phyloP scores from a whole-genome alignment of 2,797 vertebrate genomes.

The Malurus leucopterus region DNA sequence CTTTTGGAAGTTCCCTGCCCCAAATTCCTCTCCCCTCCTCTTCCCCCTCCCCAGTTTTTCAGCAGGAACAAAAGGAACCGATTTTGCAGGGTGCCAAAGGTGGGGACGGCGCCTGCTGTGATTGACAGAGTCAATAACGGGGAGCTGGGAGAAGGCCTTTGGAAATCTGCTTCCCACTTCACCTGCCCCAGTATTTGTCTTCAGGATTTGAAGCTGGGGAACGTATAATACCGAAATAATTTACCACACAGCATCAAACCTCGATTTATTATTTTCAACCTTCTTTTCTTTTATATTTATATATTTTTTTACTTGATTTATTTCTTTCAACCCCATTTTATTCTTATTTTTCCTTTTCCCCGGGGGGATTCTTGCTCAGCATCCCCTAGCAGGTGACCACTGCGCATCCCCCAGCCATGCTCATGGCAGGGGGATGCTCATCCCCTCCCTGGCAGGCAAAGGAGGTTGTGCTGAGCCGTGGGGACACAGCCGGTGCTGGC shows the following conservation, averaged over 20 bases:
- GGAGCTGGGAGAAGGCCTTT: not conserved
- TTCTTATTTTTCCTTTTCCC: not conserved
- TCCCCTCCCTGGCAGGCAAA: not conserved
- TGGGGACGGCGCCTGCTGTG: not conserved
- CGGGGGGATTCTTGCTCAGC: not conserved
- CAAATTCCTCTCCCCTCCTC: conserved; percentile 33
- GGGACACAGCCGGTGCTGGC: conserved; percentile 22
- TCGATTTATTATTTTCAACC: not conserved
- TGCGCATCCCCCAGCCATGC: not conserved
- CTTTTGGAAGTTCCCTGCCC: conserved; percentile 66
- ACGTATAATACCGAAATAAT: not conserved
- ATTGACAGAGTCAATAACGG: conserved; percentile 28
- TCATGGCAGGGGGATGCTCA: not conserved
- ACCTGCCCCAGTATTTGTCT: conserved; percentile 10
- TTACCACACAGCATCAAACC: not conserved
- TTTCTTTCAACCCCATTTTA: not conserved
- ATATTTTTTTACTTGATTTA: not conserved
- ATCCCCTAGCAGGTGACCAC: not conserved
- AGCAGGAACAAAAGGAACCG: conserved; percentile 15
- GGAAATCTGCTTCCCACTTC: conserved; percentile 24
- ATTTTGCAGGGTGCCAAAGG: not conserved
- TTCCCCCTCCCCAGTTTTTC: not conserved
- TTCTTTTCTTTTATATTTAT: not conserved
- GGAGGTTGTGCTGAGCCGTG: not conserved
- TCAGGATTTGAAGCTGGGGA: not conserved